phyloP scores from a whole-genome alignment of 1,140 invertebrate species.

The Drosophila mojavensis region DNA sequence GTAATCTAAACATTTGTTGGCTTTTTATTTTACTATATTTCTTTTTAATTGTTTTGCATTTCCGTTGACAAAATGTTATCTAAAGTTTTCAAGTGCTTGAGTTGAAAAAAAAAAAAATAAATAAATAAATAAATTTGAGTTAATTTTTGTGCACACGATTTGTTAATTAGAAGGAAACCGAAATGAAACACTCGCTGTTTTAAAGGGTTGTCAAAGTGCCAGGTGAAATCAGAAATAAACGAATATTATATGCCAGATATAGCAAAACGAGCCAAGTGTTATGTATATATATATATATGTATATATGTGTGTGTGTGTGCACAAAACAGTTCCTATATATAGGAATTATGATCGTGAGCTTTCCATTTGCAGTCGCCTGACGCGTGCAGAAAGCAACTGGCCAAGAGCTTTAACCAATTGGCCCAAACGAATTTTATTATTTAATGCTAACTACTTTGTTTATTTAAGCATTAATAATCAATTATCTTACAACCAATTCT shows the following conservation, averaged over 20 bases:
- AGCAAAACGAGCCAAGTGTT: conserved; percentile 38
- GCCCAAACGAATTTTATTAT: background rate
- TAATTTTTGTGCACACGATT: conserved; percentile 30
- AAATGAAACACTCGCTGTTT: background rate
- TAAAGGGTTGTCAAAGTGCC: conserved; percentile 57
- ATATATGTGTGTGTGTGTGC: background rate
- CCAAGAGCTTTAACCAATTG: background rate
- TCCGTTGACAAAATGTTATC: conserved; percentile 26
- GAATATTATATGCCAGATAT: conserved; percentile 29
- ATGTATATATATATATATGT: conserved; percentile 9
- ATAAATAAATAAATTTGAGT: background rate
- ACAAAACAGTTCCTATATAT: conserved; percentile 26
- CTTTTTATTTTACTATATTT: background rate
- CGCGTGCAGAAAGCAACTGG: conserved; percentile 10
- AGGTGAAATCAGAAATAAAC: conserved; percentile 66
- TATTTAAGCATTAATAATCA: background rate
- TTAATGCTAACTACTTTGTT: too few relatives aligned
- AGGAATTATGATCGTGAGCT: conserved; percentile 60
- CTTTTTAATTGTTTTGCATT: conserved; percentile 24
- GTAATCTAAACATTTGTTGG: conserved; percentile 27
- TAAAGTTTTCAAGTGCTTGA: background rate
- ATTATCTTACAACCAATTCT: conserved; percentile 14
- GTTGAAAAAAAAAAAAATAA: too few relatives aligned
- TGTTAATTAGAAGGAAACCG: conserved; percentile 18
- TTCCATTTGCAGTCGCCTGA: conserved; percentile 40